Evolutionary conservation across 2,113 vertebrate genomes (phyloP).

Genomic region (Psophia crepitans): DNA sequence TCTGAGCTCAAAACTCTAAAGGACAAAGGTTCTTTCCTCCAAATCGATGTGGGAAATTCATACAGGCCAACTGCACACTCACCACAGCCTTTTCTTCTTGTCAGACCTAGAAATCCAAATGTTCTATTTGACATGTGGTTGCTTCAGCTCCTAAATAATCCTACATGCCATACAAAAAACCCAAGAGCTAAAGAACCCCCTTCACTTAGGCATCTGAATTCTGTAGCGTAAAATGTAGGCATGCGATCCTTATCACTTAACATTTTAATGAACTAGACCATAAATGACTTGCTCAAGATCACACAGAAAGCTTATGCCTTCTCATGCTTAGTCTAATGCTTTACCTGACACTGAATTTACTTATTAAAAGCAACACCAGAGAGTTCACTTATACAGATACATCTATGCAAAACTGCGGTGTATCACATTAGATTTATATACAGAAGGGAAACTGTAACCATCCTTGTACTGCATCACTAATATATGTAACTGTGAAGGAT

Average conservation of each 20-base stretch:
- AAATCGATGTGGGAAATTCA: background rate
- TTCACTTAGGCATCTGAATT: background rate
- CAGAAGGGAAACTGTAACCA: background rate
- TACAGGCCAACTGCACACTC: background rate
- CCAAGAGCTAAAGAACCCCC: rapidly evolving
- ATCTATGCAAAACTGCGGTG: background rate
- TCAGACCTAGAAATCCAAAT: background rate
- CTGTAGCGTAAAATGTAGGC: background rate
- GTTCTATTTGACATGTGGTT: background rate
- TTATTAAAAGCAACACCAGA: background rate
- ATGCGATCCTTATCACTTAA: background rate
- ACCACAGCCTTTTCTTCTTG: background rate
- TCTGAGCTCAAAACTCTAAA: background rate
- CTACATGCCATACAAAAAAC: background rate
- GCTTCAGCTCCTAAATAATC: background rate
- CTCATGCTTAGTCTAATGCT: background rate
- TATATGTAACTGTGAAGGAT: background rate
- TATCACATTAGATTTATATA: background rate
- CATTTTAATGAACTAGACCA: background rate
- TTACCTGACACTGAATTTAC: background rate
- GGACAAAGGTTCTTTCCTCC: background rate
- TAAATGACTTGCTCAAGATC: background rate
- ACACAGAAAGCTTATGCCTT: background rate
- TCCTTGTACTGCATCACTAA: background rate
- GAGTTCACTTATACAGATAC: background rate